phyloP scores from a whole-genome alignment of 2,113 vertebrate species.

The Eretmochelys imbricata region DNA sequence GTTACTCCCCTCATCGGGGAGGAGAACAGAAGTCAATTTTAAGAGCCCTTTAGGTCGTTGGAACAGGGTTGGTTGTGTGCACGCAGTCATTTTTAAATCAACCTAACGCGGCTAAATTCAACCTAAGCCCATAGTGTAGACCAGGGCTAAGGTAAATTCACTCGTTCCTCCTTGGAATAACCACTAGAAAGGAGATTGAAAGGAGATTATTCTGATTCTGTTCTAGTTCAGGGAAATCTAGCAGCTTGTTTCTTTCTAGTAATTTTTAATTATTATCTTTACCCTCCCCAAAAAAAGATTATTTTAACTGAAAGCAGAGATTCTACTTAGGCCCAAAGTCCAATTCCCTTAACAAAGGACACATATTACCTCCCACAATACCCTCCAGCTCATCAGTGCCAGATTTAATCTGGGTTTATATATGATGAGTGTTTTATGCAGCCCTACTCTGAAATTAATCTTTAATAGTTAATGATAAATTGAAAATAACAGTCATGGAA shows the following conservation, averaged over 20 bases:
- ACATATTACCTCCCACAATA: not conserved
- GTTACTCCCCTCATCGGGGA: no score
- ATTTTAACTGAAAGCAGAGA: not conserved
- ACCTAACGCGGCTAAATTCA: no score
- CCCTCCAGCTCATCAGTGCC: not conserved
- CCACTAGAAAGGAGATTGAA: not conserved
- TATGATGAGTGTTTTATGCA: not conserved
- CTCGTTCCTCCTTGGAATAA: not conserved
- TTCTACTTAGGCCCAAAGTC: not conserved
- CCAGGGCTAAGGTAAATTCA: not conserved
- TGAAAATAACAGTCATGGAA: slow-evolving; percentile 5
- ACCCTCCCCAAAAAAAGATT: not conserved
- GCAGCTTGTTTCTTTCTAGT: not conserved
- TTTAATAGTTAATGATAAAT: not conserved
- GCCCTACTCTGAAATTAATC: not conserved
- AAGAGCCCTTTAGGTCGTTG: no score
- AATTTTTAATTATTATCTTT: not conserved
- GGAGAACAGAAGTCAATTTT: no score
- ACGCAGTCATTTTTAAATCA: no score
- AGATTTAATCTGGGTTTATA: not conserved
- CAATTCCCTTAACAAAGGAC: not conserved
- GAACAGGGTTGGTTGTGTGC: no score
- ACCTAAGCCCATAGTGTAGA: no score
- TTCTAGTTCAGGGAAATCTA: not conserved
- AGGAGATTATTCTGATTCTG: not conserved